Evolutionary conservation across 2,797 vertebrate genomes (phyloP).

Genomic region (Kryptopterus vitreolus): DNA sequence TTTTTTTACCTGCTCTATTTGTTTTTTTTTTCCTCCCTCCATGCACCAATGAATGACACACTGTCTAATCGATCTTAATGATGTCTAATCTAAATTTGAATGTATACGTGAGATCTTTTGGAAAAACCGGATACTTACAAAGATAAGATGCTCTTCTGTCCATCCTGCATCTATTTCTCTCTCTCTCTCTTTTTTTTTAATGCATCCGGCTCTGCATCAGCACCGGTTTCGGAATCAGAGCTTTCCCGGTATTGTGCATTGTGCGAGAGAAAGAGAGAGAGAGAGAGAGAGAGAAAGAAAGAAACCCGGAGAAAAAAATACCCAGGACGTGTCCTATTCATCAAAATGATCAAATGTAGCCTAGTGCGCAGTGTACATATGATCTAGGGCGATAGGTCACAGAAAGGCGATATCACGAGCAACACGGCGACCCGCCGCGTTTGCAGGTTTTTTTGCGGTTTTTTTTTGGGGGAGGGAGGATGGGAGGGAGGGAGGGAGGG

Average conservation of each 20-base stretch:
- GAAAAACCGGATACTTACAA: conserved; percentile 42
- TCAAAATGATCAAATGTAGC: not conserved
- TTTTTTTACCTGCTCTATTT: not conserved
- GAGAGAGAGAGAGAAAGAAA: not conserved
- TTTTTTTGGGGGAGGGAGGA: too few species aligned
- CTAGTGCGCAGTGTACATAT: not conserved
- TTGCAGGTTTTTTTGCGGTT: conserved; percentile 10
- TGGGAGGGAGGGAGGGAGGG: too few species aligned
- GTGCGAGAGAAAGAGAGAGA: not conserved
- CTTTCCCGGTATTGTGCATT: conserved; percentile 15
- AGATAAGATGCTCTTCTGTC: conserved; percentile 2
- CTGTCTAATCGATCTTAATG: not conserved
- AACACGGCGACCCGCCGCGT: not conserved
- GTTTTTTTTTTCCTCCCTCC: too few species aligned
- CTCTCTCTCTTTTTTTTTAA: not conserved
- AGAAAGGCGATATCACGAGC: not conserved
- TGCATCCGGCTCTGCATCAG: conserved; percentile 34
- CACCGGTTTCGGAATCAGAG: conserved; percentile 1
- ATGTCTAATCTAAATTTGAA: too few species aligned
- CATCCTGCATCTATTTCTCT: conserved; percentile 31
- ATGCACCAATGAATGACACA: not conserved
- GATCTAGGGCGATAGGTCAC: too few species aligned
- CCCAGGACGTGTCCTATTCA: not conserved
- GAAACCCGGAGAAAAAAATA: too few species aligned
- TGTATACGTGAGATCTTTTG: not conserved